These are phyloP conservation scores for Brachionus angularis DNA, from an alignment of 1,140 invertebrate species.

Conservation along the genomic window DNA sequence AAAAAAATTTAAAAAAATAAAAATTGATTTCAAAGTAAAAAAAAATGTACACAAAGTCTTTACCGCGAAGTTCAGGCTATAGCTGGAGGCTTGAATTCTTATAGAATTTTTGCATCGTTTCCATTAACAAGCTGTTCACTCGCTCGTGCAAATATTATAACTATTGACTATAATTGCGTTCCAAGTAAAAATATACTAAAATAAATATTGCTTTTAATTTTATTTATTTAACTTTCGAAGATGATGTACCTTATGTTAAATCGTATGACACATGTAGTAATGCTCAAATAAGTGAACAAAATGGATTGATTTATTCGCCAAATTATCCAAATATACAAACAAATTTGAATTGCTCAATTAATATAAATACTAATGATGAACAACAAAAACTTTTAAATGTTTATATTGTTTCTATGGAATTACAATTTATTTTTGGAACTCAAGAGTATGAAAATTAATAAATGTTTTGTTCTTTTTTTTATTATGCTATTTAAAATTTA, in stretches of 20 bases:
- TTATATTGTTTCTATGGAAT: constrained; percentile 12
- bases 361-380: neutral
- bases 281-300: neutral
- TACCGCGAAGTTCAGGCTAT: neutral
- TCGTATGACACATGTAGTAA: constrained; percentile 3
- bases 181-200: too few species aligned
- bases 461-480: neutral
- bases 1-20: neutral
- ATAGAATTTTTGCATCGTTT: constrained; percentile 2
- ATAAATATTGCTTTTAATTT: too few species aligned
- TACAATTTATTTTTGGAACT: constrained; percentile 10
- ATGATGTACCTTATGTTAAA: constrained; percentile 14
- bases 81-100: constrained; percentile 1
- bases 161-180: constrained; percentile 38
- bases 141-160: neutral
- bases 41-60: constrained; percentile 8
- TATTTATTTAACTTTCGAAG: too few species aligned
- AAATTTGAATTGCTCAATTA: constrained; percentile 17
- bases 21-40: neutral
- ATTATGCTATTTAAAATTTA: neutral
- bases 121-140: constrained; percentile 1
- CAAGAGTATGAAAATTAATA: constrained; percentile 32
- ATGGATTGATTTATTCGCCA: constrained; percentile 11
- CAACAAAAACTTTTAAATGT: constrained; percentile 19
- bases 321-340: constrained; percentile 1